phyloP scores from a whole-genome alignment of 2,888 invertebrate genomes.

The Lasius fuliginosus region DNA sequence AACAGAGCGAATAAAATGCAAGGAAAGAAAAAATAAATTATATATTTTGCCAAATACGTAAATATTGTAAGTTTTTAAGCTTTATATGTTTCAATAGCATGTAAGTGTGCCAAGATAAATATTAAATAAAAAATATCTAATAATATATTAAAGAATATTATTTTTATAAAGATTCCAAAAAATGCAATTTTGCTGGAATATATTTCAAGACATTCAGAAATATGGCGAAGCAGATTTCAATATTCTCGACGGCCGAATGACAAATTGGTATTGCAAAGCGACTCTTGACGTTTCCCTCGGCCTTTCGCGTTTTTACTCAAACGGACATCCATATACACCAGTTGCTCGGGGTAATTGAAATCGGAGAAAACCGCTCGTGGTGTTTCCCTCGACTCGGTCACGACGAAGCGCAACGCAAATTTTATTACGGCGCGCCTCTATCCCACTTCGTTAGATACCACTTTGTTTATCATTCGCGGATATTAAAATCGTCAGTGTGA shows the following conservation, averaged over 20 bases:
- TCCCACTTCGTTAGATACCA: slow-evolving; percentile 83
- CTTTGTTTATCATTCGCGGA: slow-evolving; percentile 83
- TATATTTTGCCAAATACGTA: neutral
- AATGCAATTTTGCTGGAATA: slow-evolving; percentile 46
- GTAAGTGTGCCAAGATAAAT: neutral
- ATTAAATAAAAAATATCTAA: neutral
- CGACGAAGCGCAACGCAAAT: slow-evolving; percentile 76
- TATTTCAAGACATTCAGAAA: slow-evolving; percentile 55
- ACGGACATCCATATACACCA: slow-evolving; percentile 57
- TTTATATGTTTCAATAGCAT: neutral
- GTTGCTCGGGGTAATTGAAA: slow-evolving; percentile 77
- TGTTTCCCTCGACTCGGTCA: slow-evolving; percentile 71
- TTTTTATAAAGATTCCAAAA: slow-evolving; percentile 26
- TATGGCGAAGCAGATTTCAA: slow-evolving; percentile 54
- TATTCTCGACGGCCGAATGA: slow-evolving; percentile 43
- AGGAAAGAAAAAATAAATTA: neutral
- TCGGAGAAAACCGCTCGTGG: slow-evolving; percentile 79
- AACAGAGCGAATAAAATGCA: neutral
- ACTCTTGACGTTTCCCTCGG: slow-evolving; percentile 57
- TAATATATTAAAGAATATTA: neutral
- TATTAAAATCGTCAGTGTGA: slow-evolving; percentile 78
- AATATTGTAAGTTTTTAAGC: neutral
- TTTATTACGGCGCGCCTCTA: slow-evolving; percentile 80
- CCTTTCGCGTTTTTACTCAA: slow-evolving; percentile 54
- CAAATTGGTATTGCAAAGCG: slow-evolving; percentile 58